Evolutionary conservation across 2,888 invertebrate genomes (phyloP).

Genomic region (Itoplectis maculator): DNA sequence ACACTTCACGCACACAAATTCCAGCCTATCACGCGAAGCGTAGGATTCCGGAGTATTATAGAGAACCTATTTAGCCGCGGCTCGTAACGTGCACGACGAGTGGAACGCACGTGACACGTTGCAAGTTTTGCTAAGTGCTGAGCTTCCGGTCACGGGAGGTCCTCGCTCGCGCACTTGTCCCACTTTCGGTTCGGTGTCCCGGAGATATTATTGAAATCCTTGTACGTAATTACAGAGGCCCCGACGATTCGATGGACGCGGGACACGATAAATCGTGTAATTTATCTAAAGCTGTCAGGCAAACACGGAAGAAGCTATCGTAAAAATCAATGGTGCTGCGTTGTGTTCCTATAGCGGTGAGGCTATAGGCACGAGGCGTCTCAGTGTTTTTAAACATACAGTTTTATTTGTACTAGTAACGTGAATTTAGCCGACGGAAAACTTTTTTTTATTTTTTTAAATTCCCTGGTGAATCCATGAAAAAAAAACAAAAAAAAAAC

Average conservation of each 20-base stretch:
- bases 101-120: constrained; percentile 47
- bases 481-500: too few species aligned
- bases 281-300: background rate
- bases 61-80: background rate
- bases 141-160: constrained; percentile 64
- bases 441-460: too few species aligned
- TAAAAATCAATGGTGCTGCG: background rate
- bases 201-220: background rate
- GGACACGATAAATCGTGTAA: background rate
- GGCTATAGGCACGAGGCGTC: background rate
- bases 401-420: too few species aligned
- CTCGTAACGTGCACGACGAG: constrained; percentile 22
- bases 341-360: background rate
- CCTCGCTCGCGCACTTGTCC: constrained; percentile 48
- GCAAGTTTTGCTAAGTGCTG: constrained; percentile 57
- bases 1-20: constrained; percentile 3
- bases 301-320: background rate
- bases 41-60: background rate
- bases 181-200: background rate
- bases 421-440: too few species aligned
- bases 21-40: constrained; percentile 29
- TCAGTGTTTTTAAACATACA: background rate
- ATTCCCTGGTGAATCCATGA: too few species aligned
- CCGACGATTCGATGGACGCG: background rate
- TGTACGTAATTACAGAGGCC: background rate